phyloP scores from a whole-genome alignment of 2,113 vertebrate genomes.

The Malaclemys terrapin region DNA sequence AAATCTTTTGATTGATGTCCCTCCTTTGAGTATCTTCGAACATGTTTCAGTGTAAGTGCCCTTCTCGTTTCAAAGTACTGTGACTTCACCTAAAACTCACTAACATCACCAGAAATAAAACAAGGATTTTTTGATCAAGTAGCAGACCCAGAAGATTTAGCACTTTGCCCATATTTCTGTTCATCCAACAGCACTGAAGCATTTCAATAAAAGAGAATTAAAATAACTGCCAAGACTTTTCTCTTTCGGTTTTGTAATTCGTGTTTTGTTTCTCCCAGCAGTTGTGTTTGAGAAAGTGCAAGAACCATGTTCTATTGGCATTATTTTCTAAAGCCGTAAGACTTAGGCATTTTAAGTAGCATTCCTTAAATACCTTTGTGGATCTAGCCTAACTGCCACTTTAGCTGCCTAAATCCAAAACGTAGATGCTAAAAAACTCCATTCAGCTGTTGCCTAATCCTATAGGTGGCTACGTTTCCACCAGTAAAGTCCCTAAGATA shows the following conservation, averaged over 20 bases:
- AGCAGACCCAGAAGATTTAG: background rate
- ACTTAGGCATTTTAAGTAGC: slow-evolving; percentile 2
- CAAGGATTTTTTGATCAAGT: background rate
- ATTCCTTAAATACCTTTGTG: background rate
- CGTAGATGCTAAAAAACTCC: background rate
- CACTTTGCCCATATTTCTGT: background rate
- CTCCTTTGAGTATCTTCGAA: slow-evolving; percentile 37
- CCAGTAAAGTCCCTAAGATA: background rate
- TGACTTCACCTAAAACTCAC: rapidly evolving
- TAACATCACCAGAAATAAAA: background rate
- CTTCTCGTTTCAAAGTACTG: background rate
- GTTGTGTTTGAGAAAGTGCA: background rate
- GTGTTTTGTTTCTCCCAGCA: background rate
- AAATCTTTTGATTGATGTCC: background rate
- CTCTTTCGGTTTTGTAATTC: background rate
- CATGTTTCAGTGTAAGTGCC: slow-evolving; percentile 35
- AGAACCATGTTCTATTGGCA: background rate
- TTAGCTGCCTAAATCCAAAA: background rate
- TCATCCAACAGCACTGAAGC: background rate
- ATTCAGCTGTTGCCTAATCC: background rate
- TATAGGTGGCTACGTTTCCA: background rate
- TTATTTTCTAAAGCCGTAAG: background rate
- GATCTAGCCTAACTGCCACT: background rate
- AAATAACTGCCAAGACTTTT: background rate
- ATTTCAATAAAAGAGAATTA: background rate